A percentile compares a stretch with the other conserved stretches of the same genome.
These are phyloP conservation scores for Notolabrus celidotus DNA, from an alignment of 2,797 vertebrate species.

Conservation along the genomic window DNA sequence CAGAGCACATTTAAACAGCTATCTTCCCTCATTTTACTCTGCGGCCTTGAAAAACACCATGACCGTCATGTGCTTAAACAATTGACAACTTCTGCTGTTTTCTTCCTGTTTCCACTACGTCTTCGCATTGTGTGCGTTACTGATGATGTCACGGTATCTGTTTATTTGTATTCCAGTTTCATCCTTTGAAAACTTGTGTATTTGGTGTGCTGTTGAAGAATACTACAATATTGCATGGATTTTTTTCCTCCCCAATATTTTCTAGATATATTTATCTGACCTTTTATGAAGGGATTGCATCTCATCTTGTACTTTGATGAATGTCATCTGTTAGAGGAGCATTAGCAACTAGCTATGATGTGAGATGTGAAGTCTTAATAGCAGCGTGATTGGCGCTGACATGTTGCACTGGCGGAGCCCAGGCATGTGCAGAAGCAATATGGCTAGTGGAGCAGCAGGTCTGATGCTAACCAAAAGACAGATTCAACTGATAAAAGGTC, in stretches of 20 bases:
- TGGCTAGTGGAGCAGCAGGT: no score
- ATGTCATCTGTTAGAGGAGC: no score
- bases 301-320: no score
- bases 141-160: neutral
- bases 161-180: neutral
- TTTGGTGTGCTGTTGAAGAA: neutral
- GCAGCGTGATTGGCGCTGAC: no score
- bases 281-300: no score
- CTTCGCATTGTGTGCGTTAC: neutral
- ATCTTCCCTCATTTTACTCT: constrained; percentile 49
- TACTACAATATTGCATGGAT: neutral
- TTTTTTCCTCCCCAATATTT: neutral
- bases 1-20: constrained; percentile 47
- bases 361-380: no score
- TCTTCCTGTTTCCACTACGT: constrained; percentile 29
- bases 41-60: constrained; percentile 34
- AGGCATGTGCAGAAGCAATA: no score
- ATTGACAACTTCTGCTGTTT: constrained; percentile 26
- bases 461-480: no score
- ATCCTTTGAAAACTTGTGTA: neutral
- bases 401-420: no score
- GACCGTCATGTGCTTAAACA: constrained; percentile 18
- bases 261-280: neutral
- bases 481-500: no score
- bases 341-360: no score